These are phyloP conservation scores for Notarius quadriscutis DNA, from an alignment of 2,113 vertebrate species.

Conservation along the genomic window DNA sequence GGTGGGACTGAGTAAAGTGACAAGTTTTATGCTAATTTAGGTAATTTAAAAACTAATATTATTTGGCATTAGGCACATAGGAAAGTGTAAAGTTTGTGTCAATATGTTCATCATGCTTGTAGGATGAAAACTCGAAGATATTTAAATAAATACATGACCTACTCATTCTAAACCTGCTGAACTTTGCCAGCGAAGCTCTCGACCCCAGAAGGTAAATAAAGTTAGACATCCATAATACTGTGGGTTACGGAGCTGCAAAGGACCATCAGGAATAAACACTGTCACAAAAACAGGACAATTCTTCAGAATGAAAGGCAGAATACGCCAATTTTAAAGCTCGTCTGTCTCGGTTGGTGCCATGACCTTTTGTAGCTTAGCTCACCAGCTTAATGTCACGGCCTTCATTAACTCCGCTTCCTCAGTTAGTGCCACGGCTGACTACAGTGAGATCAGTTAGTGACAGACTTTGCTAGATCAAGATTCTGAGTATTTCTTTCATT, in stretches of 20 bases:
- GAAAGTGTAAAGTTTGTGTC: too few species aligned
- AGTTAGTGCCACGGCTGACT: not conserved
- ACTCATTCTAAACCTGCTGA: too few species aligned
- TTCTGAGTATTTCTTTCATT: not conserved
- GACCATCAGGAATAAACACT: not conserved
- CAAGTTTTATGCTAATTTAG: too few species aligned
- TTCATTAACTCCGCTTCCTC: not conserved
- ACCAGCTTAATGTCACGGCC: not conserved
- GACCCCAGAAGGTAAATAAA: too few species aligned
- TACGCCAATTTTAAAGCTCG: not conserved
- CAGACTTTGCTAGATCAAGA: not conserved
- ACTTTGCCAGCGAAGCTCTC: too few species aligned
- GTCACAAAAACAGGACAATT: not conserved
- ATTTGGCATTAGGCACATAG: too few species aligned
- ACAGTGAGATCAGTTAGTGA: not conserved
- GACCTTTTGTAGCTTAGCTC: not conserved
- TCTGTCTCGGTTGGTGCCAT: not conserved
- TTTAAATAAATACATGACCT: too few species aligned
- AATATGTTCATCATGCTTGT: too few species aligned
- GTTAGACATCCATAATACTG: not conserved
- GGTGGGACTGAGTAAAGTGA: too few species aligned
- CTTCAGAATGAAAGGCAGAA: not conserved
- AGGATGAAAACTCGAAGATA: too few species aligned
- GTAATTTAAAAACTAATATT: too few species aligned
- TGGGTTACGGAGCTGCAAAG: not conserved